phyloP scores from a whole-genome alignment of 53 echinoderm and acorn worm species.

The Luidia sarsii region DNA sequence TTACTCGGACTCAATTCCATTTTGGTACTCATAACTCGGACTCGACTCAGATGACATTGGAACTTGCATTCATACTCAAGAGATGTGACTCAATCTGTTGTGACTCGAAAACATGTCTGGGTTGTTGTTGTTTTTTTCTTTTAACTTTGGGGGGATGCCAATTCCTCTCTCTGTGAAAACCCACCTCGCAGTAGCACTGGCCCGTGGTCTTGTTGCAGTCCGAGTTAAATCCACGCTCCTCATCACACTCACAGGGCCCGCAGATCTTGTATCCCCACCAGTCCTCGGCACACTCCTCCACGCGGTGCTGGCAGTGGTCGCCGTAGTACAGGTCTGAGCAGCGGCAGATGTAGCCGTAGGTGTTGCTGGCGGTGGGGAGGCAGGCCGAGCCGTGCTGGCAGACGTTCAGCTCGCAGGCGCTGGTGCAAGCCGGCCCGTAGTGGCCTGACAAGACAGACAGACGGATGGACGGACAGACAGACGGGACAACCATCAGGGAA shows the following conservation, averaged over 20 bases:
- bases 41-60: too few species aligned
- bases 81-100: too few species aligned
- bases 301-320: slow-evolving; percentile 80
- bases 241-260: slow-evolving; percentile 97
- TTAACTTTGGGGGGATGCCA: too few species aligned
- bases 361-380: background rate
- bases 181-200: slow-evolving; percentile 87
- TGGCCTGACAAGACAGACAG: slow-evolving; percentile 70
- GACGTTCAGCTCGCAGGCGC: slow-evolving; percentile 79
- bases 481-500: too few species aligned
- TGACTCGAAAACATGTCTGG: too few species aligned
- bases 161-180: too few species aligned
- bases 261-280: slow-evolving; percentile 94
- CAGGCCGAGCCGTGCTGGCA: slow-evolving; percentile 87
- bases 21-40: too few species aligned
- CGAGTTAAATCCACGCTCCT: slow-evolving; percentile 78
- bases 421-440: slow-evolving; percentile 75
- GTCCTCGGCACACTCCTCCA: slow-evolving; percentile 73
- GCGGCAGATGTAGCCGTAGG: slow-evolving; percentile 75
- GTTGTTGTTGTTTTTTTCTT: too few species aligned
- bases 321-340: slow-evolving; percentile 91
- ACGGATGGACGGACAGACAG: too few species aligned
- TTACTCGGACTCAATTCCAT: too few species aligned
- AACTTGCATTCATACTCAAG: too few species aligned
- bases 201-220: slow-evolving; percentile 96